Conservation (phyloP, 2,888 invertebrate genomes). For the Hypolimnas misippus region DNA sequence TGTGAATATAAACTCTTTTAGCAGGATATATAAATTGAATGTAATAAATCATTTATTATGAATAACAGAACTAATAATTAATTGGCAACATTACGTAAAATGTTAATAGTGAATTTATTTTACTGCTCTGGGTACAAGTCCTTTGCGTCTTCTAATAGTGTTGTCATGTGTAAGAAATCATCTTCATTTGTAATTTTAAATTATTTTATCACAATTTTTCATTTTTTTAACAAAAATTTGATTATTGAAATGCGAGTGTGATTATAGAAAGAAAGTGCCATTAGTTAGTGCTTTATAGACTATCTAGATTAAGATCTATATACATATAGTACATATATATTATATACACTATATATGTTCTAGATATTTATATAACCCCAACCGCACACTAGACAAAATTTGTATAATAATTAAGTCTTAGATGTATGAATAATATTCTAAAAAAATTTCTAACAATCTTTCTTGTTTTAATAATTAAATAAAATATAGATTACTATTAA, state of each 20-base stretch:
- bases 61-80: no score
- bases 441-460: no score
- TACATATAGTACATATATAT: slow-evolving; percentile 12
- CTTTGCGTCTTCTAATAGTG: not conserved
- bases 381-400: not conserved
- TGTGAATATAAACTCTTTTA: not conserved
- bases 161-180: not conserved
- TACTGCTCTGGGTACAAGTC: no score
- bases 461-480: no score
- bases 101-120: no score
- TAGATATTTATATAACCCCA: not conserved
- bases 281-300: slow-evolving; percentile 68
- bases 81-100: no score
- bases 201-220: not conserved
- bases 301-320: slow-evolving; percentile 27
- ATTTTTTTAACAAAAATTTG: slow-evolving; percentile 15
- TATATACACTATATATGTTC: slow-evolving; percentile 12
- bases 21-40: not conserved
- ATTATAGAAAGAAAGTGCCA: slow-evolving; percentile 69
- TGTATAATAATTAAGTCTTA: not conserved
- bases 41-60: not conserved
- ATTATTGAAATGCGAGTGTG: slow-evolving; percentile 53
- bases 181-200: not conserved
- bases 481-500: no score
- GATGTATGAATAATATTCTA: no score